These are phyloP conservation scores for Choreutis nemorana DNA, from an alignment of 2,888 invertebrate species.

Conservation along the genomic window DNA sequence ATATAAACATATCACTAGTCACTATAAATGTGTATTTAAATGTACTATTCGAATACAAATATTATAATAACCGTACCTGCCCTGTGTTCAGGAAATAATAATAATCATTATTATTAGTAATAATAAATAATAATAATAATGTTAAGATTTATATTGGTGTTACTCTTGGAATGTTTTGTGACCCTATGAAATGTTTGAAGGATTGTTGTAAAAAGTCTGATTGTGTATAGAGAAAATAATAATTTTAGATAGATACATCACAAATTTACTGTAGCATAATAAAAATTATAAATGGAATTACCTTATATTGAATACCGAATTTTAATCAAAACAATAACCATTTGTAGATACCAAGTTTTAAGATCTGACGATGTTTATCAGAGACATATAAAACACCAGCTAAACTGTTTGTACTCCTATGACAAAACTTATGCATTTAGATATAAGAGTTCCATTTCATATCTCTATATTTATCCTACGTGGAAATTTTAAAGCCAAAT, in stretches of 20 bases:
- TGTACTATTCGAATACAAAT: constrained; percentile 1
- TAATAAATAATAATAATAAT: constrained; percentile 7
- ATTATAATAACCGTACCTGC: constrained; percentile 50
- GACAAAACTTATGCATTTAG: too few relatives aligned
- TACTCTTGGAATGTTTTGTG: constrained; percentile 6
- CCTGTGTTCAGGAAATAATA: constrained; percentile 58
- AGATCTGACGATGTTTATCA: too few relatives aligned
- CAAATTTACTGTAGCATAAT: constrained; percentile 28
- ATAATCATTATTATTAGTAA: constrained; percentile 21
- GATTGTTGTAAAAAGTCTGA: constrained; percentile 50
- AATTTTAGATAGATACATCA: constrained; percentile 25
- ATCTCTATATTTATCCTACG: constrained; percentile 2
- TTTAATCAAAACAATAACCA: too few relatives aligned
- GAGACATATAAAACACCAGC: too few relatives aligned
- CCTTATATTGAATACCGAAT: too few relatives aligned
- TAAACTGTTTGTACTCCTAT: too few relatives aligned
- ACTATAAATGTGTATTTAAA: too few relatives aligned
- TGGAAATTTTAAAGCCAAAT: constrained; percentile 39
- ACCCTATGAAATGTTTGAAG: constrained; percentile 16
- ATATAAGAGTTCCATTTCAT: too few relatives aligned
- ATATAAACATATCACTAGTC: too few relatives aligned
- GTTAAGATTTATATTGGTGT: constrained; percentile 7
- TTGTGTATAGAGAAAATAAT: constrained; percentile 31
- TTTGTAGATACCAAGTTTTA: too few relatives aligned
- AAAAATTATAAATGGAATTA: constrained; percentile 10